phyloP scores from a whole-genome alignment of 2,113 vertebrate species.

The Anhinga anhinga region DNA sequence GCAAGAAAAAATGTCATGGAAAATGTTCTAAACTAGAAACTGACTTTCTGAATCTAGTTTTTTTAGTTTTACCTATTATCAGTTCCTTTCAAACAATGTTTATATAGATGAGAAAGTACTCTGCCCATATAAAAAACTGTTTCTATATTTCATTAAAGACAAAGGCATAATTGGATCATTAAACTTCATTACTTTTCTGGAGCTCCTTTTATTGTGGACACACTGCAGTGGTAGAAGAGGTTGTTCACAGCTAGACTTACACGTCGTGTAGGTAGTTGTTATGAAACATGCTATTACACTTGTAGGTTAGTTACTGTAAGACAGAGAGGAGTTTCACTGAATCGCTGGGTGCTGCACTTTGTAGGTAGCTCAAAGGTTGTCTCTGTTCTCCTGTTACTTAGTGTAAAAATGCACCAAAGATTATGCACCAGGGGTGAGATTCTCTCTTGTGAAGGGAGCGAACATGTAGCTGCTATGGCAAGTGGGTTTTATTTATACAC shows the following conservation, averaged over 20 bases:
- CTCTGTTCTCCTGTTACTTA: not conserved
- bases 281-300: not conserved
- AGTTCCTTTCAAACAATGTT: not conserved
- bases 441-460: not conserved
- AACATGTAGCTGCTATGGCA: rapidly evolving
- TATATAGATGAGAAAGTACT: not conserved
- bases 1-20: not conserved
- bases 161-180: conserved; percentile 37
- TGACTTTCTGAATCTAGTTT: not conserved
- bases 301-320: conserved; percentile 1
- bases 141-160: not conserved
- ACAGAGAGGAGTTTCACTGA: not conserved
- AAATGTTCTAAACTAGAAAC: not conserved
- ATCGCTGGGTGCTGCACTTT: not conserved
- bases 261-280: not conserved
- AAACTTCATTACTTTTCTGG: conserved; percentile 6
- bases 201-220: conserved; percentile 13
- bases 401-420: not conserved
- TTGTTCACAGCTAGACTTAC: conserved; percentile 20
- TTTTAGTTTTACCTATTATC: not conserved
- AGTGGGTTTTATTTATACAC: not conserved
- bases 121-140: not conserved
- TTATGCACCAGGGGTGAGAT: not conserved
- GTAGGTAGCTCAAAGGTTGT: not conserved
- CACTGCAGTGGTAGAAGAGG: not conserved